A percentile compares a stretch with the other conserved stretches of the same genome.
These are phyloP conservation scores for Erethizon dorsatum DNA, from an alignment of 2,797 vertebrate genomes.

Conservation along the genomic window DNA sequence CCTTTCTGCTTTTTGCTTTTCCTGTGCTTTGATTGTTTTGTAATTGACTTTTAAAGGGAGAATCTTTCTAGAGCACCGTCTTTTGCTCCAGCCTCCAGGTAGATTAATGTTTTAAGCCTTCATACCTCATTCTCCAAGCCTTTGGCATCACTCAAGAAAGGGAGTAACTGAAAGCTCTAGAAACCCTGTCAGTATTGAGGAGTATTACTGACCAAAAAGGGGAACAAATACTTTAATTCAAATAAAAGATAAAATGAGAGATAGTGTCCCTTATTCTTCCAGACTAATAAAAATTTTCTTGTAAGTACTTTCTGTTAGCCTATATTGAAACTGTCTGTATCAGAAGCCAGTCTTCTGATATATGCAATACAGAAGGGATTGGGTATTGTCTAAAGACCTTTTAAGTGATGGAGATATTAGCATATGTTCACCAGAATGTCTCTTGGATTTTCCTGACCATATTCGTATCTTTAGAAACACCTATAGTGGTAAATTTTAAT, in stretches of 20 bases:
- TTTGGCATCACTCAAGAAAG: background rate
- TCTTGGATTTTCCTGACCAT: background rate
- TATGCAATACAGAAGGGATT: background rate
- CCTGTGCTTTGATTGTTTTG: constrained; percentile 8
- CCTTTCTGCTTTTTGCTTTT: background rate
- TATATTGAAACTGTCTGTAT: background rate
- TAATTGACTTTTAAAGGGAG: constrained; percentile 45
- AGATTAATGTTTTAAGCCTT: constrained; percentile 57
- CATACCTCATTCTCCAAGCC: background rate
- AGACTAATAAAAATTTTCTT: background rate
- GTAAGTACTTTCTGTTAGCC: background rate
- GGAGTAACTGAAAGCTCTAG: background rate
- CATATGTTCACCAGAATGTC: background rate
- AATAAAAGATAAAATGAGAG: background rate
- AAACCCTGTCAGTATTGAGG: background rate
- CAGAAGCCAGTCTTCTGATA: background rate
- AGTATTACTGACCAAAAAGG: background rate
- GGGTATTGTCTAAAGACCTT: background rate
- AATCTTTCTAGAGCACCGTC: constrained; percentile 7
- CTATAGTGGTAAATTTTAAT: background rate
- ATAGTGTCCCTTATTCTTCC: background rate
- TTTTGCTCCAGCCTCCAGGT: background rate
- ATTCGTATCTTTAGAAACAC: background rate
- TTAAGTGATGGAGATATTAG: background rate
- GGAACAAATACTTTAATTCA: background rate